Percentiles rank a stretch among this genome's conserved stretches.
Conservation (phyloP, 1,140 invertebrate genomes). For the Bombus waltoni region DNA sequence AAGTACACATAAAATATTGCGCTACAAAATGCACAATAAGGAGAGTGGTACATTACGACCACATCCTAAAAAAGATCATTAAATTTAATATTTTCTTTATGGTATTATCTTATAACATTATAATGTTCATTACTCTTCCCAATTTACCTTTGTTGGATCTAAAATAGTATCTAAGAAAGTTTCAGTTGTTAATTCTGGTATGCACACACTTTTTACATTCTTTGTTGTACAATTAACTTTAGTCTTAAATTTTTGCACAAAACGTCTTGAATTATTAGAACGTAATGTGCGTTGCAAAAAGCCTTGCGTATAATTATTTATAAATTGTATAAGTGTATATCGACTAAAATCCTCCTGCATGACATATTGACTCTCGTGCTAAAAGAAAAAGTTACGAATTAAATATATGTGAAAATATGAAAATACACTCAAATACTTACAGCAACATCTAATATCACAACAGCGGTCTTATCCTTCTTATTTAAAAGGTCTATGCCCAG, state of each 20-base stretch:
- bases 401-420: constrained; percentile 4
- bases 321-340: constrained; percentile 84
- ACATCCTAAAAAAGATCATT: constrained; percentile 84
- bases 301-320: constrained; percentile 86
- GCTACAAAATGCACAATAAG: constrained; percentile 89
- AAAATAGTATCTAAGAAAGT: constrained; percentile 82
- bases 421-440: constrained; percentile 80
- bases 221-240: constrained; percentile 63
- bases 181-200: constrained; percentile 84
- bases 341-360: constrained; percentile 85
- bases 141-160: constrained; percentile 74
- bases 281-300: constrained; percentile 83
- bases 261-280: constrained; percentile 72
- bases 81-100: constrained; percentile 53
- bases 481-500: constrained; percentile 87
- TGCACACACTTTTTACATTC: constrained; percentile 75
- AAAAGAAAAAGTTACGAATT: constrained; percentile 70
- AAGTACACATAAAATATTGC: constrained; percentile 86
- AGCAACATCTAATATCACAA: constrained; percentile 88
- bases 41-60: constrained; percentile 87
- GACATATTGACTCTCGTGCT: constrained; percentile 88
- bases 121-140: constrained; percentile 8
- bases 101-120: not conserved
- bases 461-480: constrained; percentile 86
- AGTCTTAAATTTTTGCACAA: constrained; percentile 66